These are phyloP conservation scores for Theocolax elegans DNA, from an alignment of 1,140 invertebrate genomes.

Conservation along the genomic window DNA sequence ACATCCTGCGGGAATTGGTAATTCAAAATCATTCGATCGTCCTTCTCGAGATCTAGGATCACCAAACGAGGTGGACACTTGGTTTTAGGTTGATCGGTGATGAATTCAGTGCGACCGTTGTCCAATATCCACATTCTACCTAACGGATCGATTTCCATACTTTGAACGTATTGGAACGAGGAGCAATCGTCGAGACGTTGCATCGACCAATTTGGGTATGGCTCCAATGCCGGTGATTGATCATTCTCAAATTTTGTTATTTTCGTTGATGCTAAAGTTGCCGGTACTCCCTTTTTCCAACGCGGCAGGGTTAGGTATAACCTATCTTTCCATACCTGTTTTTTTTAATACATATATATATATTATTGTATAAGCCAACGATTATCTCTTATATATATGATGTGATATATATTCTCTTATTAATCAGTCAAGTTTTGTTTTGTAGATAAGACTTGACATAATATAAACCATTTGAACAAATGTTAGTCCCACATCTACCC, in stretches of 20 bases:
- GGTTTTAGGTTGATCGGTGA: conserved; percentile 58
- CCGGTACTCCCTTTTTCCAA: conserved; percentile 74
- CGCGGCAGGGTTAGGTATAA: conserved; percentile 74
- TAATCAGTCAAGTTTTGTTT: too few relatives aligned
- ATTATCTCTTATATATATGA: too few relatives aligned
- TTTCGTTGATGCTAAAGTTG: conserved; percentile 72
- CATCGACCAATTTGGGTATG: conserved; percentile 74
- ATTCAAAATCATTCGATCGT: conserved; percentile 47
- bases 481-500: too few relatives aligned
- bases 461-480: too few relatives aligned
- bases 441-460: too few relatives aligned
- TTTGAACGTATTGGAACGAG: conserved; percentile 74
- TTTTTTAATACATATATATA: too few relatives aligned
- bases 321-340: conserved; percentile 70
- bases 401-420: too few relatives aligned
- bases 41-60: conserved; percentile 72
- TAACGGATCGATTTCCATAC: conserved; percentile 73
- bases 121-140: conserved; percentile 77
- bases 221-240: conserved; percentile 63
- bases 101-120: conserved; percentile 70
- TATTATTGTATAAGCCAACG: too few relatives aligned
- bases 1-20: conserved; percentile 68
- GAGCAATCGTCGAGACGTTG: conserved; percentile 69
- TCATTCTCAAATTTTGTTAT: conserved; percentile 35
- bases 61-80: conserved; percentile 72